These are phyloP conservation scores for Chaunax sp. DNA, from an alignment of 2,797 vertebrate genomes.

Conservation along the genomic window DNA sequence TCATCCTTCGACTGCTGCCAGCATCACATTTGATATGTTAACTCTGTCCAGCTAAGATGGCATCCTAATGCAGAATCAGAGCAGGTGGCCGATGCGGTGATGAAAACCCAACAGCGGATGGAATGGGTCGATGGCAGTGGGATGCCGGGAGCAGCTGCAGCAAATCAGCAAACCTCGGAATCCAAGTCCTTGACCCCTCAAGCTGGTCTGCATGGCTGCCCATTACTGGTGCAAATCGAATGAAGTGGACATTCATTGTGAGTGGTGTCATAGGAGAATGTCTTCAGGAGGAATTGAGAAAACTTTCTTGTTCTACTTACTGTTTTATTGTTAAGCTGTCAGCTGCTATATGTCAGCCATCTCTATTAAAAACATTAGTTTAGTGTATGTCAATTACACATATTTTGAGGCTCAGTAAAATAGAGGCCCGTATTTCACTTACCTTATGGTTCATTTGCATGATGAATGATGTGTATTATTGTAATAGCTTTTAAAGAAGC, in stretches of 20 bases:
- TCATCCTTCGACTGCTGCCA: too few species aligned
- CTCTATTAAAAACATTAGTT: background rate
- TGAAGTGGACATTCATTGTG: background rate
- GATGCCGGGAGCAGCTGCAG: slow-evolving; percentile 50
- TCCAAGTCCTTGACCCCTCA: slow-evolving; percentile 52
- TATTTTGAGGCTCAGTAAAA: slow-evolving; percentile 37
- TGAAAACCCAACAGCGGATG: slow-evolving; percentile 46
- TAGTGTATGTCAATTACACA: slow-evolving; percentile 38
- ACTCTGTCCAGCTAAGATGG: slow-evolving; percentile 18
- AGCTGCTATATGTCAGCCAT: slow-evolving; percentile 3
- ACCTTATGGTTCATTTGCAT: slow-evolving; percentile 55
- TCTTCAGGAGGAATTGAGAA: background rate
- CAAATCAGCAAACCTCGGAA: slow-evolving; percentile 36
- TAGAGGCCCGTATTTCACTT: slow-evolving; percentile 41
- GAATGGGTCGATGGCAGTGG: slow-evolving; percentile 9
- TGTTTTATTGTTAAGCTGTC: slow-evolving; percentile 19
- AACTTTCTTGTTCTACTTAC: background rate
- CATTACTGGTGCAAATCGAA: slow-evolving; percentile 23
- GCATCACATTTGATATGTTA: too few species aligned
- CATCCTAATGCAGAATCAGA: slow-evolving; percentile 22
- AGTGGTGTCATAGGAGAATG: background rate
- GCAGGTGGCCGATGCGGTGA: slow-evolving; percentile 49
- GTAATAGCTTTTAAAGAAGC: slow-evolving; percentile 73
- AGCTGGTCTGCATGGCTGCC: slow-evolving; percentile 8
- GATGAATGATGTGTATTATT: slow-evolving; percentile 59